Conservation (phyloP, 1,140 invertebrate genomes). For the Bilobella aurantiaca region DNA sequence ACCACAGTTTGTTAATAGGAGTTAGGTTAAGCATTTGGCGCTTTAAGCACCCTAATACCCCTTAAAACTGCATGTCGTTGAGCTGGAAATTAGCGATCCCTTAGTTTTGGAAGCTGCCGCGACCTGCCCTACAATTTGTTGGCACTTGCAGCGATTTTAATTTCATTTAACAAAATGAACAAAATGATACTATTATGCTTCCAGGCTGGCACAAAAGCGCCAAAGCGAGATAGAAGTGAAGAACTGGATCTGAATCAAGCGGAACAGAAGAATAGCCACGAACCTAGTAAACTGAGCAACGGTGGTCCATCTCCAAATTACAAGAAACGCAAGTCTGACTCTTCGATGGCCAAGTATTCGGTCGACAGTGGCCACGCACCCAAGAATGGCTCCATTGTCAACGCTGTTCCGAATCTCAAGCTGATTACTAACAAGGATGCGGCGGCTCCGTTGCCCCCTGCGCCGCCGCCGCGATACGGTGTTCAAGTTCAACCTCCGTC, state of each 20-base stretch:
- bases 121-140: no score
- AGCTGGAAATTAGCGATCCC: no score
- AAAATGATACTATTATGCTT: not conserved
- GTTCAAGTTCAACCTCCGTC: constrained; percentile 32
- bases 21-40: no score
- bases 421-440: not conserved
- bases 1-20: no score
- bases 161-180: not conserved
- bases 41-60: no score
- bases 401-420: not conserved
- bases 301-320: not conserved
- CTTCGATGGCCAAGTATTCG: not conserved
- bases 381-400: not conserved
- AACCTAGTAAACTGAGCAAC: constrained; percentile 45
- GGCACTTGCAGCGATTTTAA: no score
- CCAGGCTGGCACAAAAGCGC: constrained; percentile 56
- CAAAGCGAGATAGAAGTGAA: constrained; percentile 56
- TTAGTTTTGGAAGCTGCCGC: no score
- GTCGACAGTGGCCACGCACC: not conserved
- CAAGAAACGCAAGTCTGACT: constrained; percentile 38
- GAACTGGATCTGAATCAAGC: constrained; percentile 45
- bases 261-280: constrained; percentile 51
- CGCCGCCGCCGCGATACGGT: not conserved
- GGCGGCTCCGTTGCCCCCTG: not conserved
- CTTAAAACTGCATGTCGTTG: no score